Base-by-base conservation (phyloP, 2,797 vertebrate species). In the Tauraco hartlaubi region DNA sequence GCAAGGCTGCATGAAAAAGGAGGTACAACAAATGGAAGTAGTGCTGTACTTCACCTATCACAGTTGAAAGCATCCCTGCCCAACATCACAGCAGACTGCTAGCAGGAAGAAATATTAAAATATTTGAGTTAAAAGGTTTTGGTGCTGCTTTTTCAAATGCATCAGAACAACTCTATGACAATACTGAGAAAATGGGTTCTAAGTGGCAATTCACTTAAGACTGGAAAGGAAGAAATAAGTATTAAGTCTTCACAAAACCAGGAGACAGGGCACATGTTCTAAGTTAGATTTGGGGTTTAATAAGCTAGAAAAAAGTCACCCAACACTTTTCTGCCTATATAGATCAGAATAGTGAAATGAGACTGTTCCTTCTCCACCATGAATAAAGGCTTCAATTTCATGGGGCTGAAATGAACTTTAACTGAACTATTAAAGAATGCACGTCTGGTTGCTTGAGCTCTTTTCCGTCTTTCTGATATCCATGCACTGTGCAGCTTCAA, bases 1-100 rank as follows among this genome's bases (percentile, higher is more conserved):
- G 99, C 99, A 96, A 99, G 98, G 97, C 99, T 99, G 96, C 14
- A 76, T 9, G 61, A 71, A 37, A 94, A 72, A 68, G 9, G 17
- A 81, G 31, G 44, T 18, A 13, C 19, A 90, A 52, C 16, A 77
- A 59, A 82, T 1, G 76, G 51, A 79, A 63, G 74, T 16, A 52
- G 4, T 13, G 56, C 63, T 72, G 52, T 44, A 83, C 18, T 63
- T 72, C 67, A 85, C 16, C 58, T 33, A 51, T 21, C 75, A 74
- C 41, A 51, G 23, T 26, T 63, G 43, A 46, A 72, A 79, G 22
- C 63, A 76, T 59, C 52, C 5, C 33, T 55, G 77, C 49, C 21
- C 59, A 85, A 31, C 31, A 35, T 33, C 33, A 28, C 56, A 75
- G 88, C 49, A 84, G 37, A n/a, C 15, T 55, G 33, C 15, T 56